Percentiles rank a stretch among this genome's conserved stretches.
These are phyloP conservation scores for Drosophila anomalipes DNA, from an alignment of 2,888 invertebrate species.

Conservation along the genomic window DNA sequence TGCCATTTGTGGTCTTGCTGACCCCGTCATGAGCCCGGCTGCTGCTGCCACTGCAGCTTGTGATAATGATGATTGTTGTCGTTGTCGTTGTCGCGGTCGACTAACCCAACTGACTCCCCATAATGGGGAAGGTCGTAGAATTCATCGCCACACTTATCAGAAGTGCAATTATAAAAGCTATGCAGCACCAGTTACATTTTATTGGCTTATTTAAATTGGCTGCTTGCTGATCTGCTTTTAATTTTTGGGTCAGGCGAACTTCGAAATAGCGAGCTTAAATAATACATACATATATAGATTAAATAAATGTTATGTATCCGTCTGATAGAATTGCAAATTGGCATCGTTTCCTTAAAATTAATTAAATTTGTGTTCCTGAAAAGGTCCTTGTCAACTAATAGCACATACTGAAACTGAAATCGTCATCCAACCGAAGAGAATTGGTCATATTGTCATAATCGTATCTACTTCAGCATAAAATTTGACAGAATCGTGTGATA, in stretches of 20 bases:
- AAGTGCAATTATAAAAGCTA: slow-evolving; percentile 70
- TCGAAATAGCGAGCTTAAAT: background rate
- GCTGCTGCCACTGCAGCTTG: background rate
- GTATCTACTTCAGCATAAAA: background rate
- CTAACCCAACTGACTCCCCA: slow-evolving; percentile 38
- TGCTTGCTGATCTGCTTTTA: slow-evolving; percentile 8
- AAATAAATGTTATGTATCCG: background rate
- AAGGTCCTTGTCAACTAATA: background rate
- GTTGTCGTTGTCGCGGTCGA: slow-evolving; percentile 57
- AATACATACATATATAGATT: background rate
- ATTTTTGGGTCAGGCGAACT: slow-evolving; percentile 1
- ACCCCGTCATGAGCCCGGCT: slow-evolving; percentile 13
- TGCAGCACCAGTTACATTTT: slow-evolving; percentile 29
- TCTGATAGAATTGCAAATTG: background rate
- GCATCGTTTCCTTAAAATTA: background rate
- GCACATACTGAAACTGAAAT: background rate
- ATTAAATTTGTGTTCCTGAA: background rate
- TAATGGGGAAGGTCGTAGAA: slow-evolving; percentile 15
- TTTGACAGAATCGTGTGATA: background rate
- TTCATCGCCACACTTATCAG: slow-evolving; percentile 55
- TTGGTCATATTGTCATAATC: background rate
- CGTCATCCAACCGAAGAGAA: background rate
- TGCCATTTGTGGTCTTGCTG: slow-evolving; percentile 33
- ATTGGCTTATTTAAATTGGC: slow-evolving; percentile 27
- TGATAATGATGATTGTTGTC: slow-evolving; percentile 25